Conservation (phyloP, 1,140 invertebrate species). For the Diploscapter pachys region DNA sequence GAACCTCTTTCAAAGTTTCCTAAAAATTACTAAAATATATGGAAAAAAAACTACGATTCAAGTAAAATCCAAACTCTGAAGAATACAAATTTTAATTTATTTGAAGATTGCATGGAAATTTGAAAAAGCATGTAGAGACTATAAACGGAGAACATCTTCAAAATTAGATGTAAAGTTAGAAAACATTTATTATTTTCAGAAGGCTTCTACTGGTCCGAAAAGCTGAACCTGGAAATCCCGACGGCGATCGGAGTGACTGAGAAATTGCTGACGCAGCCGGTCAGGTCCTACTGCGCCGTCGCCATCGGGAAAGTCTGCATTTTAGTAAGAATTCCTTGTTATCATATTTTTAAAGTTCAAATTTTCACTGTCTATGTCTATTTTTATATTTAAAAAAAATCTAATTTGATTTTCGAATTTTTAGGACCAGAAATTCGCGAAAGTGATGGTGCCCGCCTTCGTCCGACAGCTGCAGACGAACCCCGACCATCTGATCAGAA, state of each 20-base stretch:
- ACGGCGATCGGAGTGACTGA: background rate
- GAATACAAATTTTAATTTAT: background rate
- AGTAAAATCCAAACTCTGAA: too few species aligned
- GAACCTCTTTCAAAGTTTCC: too few species aligned
- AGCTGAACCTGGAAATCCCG: background rate
- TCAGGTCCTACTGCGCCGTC: slow-evolving; percentile 11
- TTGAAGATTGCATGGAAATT: background rate
- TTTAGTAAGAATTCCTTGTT: slow-evolving; percentile 3
- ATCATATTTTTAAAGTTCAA: background rate
- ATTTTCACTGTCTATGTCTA: background rate
- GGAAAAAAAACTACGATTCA: too few species aligned
- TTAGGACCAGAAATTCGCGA: slow-evolving; percentile 59
- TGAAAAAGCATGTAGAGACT: background rate
- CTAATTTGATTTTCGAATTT: slow-evolving; percentile 44
- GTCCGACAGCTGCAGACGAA: slow-evolving; percentile 59
- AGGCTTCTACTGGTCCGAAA: background rate
- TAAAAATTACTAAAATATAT: too few species aligned
- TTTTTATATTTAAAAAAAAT: background rate
- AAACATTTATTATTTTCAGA: background rate
- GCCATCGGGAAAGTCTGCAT: slow-evolving; percentile 32
- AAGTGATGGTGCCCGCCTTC: slow-evolving; percentile 60
- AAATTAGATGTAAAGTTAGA: background rate
- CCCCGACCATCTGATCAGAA: slow-evolving; percentile 55
- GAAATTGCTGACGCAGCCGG: slow-evolving; percentile 7
- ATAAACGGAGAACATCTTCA: background rate